Conservation (phyloP, 2,797 vertebrate genomes). For the Micromesistius poutassou region DNA sequence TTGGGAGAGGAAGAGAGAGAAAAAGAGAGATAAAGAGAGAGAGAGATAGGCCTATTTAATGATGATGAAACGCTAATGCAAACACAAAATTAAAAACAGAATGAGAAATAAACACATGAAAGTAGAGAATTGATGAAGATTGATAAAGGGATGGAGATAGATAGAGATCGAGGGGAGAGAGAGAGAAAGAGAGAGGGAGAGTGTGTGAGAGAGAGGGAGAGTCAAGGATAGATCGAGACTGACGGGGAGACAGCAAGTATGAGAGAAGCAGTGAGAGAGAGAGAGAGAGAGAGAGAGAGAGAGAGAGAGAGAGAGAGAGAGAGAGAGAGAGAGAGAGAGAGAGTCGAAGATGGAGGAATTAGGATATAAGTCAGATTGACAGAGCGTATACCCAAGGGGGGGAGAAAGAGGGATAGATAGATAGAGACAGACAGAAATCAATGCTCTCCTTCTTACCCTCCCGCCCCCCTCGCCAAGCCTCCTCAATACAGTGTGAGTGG, state of each 20-base stretch:
- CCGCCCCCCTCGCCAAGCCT: background rate
- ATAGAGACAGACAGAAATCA: constrained; percentile 44
- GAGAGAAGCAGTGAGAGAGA: constrained; percentile 9
- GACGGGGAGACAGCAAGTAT: background rate
- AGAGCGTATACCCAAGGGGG: background rate
- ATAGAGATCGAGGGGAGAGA: constrained; percentile 7
- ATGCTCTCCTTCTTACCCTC: constrained; percentile 35
- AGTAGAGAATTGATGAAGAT: constrained; percentile 6
- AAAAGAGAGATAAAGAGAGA: constrained; percentile 11
- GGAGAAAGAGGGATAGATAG: background rate
- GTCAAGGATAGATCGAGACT: background rate
- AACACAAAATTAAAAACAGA: background rate
- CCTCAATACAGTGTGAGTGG: constrained; percentile 24
- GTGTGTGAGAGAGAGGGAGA: background rate
- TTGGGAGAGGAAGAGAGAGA: background rate
- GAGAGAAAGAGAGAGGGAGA: constrained; percentile 28
- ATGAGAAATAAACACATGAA: background rate
- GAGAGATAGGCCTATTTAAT: background rate
- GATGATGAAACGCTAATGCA: background rate
- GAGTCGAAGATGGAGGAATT: background rate
- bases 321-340: background rate
- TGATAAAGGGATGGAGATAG: constrained; percentile 22
- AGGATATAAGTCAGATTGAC: no score
- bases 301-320: background rate
- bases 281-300: constrained; percentile 5